Percentiles rank a stretch among this genome's conserved stretches.
phyloP scores from a whole-genome alignment of 35 echinoderm and acorn worm genomes.

The Holothuria glaberrima region DNA sequence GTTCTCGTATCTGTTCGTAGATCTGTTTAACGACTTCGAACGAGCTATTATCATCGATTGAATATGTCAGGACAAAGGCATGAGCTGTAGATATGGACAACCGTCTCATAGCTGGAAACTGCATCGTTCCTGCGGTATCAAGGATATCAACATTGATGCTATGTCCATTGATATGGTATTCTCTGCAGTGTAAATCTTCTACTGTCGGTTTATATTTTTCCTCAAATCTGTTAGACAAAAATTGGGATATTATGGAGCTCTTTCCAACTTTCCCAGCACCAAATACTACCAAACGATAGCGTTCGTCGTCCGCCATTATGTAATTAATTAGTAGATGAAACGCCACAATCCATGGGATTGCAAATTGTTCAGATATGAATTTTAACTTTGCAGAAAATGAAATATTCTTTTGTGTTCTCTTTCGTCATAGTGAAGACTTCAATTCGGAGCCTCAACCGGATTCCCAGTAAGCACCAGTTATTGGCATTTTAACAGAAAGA shows the following conservation, averaged over 20 bases:
- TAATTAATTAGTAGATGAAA: neutral
- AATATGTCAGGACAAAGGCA: constrained; percentile 90
- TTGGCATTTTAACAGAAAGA: too few species aligned
- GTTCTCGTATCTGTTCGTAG: constrained; percentile 95
- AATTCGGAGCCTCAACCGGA: too few species aligned
- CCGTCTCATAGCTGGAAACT: constrained; percentile 96
- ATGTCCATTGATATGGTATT: constrained; percentile 93
- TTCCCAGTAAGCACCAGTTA: too few species aligned
- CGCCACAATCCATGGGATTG: too few species aligned
- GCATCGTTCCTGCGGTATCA: constrained; percentile 87
- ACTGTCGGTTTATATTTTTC: constrained; percentile 97
- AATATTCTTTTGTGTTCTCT: too few species aligned
- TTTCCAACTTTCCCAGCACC: constrained; percentile 95
- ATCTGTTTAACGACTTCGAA: constrained; percentile 89
- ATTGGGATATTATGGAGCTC: constrained; percentile 93
- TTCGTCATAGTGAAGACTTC: too few species aligned
- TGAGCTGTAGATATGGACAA: constrained; percentile 97
- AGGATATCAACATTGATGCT: constrained; percentile 97
- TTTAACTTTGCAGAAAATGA: too few species aligned
- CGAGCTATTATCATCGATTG: constrained; percentile 85
- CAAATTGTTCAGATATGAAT: too few species aligned
- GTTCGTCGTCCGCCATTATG: constrained; percentile 61
- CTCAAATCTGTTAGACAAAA: constrained; percentile 76
- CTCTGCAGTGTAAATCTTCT: constrained; percentile 93
- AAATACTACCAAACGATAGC: constrained; percentile 87